Evolutionary conservation across 2,888 invertebrate species (phyloP), one percentile per base, ranked within the genome.

Genomic region (Steinernema carpocapsae): DNA sequence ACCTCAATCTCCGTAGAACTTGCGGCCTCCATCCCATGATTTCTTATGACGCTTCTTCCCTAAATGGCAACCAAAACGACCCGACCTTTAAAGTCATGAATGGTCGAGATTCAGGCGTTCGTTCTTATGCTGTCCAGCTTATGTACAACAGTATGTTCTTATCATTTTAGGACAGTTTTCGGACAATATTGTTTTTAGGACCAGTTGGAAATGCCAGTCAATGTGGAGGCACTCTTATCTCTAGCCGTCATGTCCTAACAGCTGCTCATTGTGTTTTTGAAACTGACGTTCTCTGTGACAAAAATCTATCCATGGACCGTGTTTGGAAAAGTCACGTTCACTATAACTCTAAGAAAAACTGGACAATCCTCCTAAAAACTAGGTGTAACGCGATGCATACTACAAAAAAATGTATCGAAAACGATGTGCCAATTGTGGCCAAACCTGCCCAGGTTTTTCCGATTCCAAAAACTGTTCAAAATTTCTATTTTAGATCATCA

Each of bases 161-260:
- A 22, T 7, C 3, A 6, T 24, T 56, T 26, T 22, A 56, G 48
- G 6, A 4, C 6, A n/a, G n/a, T n/a, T n/a, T n/a, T n/a, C n/a
- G n/a, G n/a, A n/a, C n/a, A n/a, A n/a, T n/a, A 43, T 43, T 43
- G 43, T 43, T 43, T 43, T 43, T 14, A 43, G 43, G 10, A 14
- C 43, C 7, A 43, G 14, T 43, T 43, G 10, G 14, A 14, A 43
- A 6, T 6, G 26, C 6, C 26, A 26, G 12, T 4, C 22, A 6
- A 2, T 56, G 56, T 26, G 56, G 56, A 22, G 56, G 56, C 22
- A 56, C 56, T 22, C 22, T 56, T 22, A 56, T 56, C 26, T 56
- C 56, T 12, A 56, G 56, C 26, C 56, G 56, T 2, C 56, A 56
- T 26, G 56, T 56, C 26, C 17, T 56, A 26, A 56, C 56, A 6